phyloP scores from a whole-genome alignment of 2,113 vertebrate species.

The Phalacrocorax pelagicus region DNA sequence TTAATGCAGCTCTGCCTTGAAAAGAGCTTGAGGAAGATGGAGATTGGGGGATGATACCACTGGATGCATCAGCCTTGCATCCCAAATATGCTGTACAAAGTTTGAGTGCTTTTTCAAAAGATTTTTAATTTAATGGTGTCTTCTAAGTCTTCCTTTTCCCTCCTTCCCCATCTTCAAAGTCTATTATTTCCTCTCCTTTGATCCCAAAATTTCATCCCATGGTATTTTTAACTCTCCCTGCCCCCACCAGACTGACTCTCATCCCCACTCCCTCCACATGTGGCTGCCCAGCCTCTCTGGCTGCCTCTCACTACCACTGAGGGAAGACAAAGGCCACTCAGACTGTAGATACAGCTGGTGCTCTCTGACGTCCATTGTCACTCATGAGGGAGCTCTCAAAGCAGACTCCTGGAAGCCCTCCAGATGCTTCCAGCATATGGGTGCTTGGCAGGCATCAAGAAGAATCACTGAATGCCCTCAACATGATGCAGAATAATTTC shows the following conservation, averaged over 20 bases:
- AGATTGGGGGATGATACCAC: background rate
- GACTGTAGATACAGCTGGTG: background rate
- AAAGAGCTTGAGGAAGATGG: background rate
- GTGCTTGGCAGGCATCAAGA: background rate
- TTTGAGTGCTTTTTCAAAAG: slow-evolving; percentile 20
- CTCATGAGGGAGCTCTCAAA: background rate
- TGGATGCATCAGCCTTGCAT: background rate
- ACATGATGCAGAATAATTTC: background rate
- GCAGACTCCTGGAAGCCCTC: background rate
- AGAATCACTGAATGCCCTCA: background rate
- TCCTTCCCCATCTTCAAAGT: slow-evolving; percentile 46
- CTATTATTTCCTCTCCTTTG: slow-evolving; percentile 57
- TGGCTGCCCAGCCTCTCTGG: background rate
- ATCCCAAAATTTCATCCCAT: slow-evolving; percentile 26
- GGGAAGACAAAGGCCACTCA: background rate
- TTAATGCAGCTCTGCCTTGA: slow-evolving; percentile 4
- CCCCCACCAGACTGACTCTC: background rate
- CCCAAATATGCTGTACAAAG: background rate
- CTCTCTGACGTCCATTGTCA: fast-evolving
- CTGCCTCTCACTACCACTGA: background rate
- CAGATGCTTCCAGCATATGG: background rate
- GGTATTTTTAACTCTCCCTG: slow-evolving; percentile 53
- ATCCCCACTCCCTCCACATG: background rate
- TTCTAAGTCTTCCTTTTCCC: slow-evolving; percentile 31
- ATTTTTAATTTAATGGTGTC: slow-evolving; percentile 6